phyloP scores from a whole-genome alignment of 2,888 invertebrate species.

The Vesta saturnalis region DNA sequence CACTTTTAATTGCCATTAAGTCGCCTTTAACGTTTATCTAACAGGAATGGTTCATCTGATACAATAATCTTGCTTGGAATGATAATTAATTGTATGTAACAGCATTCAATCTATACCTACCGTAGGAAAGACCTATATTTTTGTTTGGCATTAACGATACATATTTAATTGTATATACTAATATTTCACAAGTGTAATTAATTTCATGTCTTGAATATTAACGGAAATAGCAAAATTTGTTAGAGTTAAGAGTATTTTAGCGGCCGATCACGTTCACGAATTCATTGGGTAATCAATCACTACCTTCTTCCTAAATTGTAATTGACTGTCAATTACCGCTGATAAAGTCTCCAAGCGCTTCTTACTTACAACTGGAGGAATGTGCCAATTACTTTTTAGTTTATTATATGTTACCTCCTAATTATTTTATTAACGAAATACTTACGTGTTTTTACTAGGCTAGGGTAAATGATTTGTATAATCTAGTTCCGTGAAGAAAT shows the following conservation, averaged over 20 bases:
- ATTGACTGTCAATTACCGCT: conserved; percentile 53
- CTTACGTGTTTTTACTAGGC: neutral
- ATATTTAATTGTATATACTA: neutral
- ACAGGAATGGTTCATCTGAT: neutral
- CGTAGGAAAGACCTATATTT: neutral
- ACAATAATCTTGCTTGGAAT: conserved; percentile 1
- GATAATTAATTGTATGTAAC: conserved; percentile 4
- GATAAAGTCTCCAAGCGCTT: conserved; percentile 46
- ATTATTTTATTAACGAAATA: conserved; percentile 19
- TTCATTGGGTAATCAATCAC: conserved; percentile 52
- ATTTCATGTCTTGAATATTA: conserved; percentile 14
- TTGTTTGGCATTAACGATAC: neutral
- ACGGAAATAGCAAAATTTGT: conserved; percentile 16
- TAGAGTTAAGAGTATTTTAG: conserved; percentile 43
- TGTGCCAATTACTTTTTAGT: conserved; percentile 45
- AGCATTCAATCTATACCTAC: neutral
- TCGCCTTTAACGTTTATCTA: conserved; percentile 7
- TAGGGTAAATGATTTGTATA: neutral
- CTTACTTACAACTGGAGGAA: conserved; percentile 43
- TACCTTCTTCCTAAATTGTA: conserved; percentile 51
- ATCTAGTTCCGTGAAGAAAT: neutral
- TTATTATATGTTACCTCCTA: conserved; percentile 25
- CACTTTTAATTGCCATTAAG: conserved; percentile 18
- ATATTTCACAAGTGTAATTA: conserved; percentile 7
- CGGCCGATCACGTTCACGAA: conserved; percentile 46